Conservation (phyloP, 2,888 invertebrate species). For the Listrodromus nycthemerus region DNA sequence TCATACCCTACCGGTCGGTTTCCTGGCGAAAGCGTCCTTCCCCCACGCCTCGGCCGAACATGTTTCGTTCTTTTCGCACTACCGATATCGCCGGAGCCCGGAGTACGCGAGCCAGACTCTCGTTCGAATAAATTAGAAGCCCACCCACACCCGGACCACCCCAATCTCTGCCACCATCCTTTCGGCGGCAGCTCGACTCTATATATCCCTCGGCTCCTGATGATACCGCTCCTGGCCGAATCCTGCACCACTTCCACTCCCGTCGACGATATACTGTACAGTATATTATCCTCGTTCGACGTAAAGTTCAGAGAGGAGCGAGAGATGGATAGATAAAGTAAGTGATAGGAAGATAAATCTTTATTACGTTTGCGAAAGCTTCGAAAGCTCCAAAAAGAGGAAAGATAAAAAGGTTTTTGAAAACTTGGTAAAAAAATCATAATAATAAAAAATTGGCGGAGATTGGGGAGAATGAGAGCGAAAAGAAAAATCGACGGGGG, state of each 20-base stretch:
- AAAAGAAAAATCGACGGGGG: slow-evolving; percentile 3
- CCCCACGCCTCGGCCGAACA: slow-evolving; percentile 70
- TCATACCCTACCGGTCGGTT: slow-evolving; percentile 50
- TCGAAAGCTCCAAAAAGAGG: slow-evolving; percentile 7
- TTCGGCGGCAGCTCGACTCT: slow-evolving; percentile 1
- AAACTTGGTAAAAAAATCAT: not conserved
- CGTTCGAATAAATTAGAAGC: slow-evolving; percentile 71
- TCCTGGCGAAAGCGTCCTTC: slow-evolving; percentile 65
- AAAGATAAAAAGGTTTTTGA: not conserved
- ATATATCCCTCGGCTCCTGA: not conserved
- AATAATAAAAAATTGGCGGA: not conserved
- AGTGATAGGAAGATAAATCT: slow-evolving; percentile 64
- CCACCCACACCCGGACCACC: slow-evolving; percentile 12
- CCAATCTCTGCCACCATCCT: slow-evolving; percentile 8
- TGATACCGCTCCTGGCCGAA: not conserved
- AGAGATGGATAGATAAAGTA: slow-evolving; percentile 58
- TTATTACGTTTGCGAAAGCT: slow-evolving; percentile 52
- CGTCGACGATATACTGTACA: not conserved
- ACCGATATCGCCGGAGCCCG: slow-evolving; percentile 62
- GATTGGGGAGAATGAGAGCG: slow-evolving; percentile 9
- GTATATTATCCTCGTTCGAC: slow-evolving; percentile 18
- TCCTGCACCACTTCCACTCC: not conserved
- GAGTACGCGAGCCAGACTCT: slow-evolving; percentile 43
- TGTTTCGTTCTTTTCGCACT: slow-evolving; percentile 64
- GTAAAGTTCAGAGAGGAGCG: slow-evolving; percentile 4